A percentile compares a stretch with the other conserved stretches of the same genome.
These are phyloP conservation scores for Pherbina coryleti DNA, from an alignment of 2,888 invertebrate genomes.

Conservation along the genomic window DNA sequence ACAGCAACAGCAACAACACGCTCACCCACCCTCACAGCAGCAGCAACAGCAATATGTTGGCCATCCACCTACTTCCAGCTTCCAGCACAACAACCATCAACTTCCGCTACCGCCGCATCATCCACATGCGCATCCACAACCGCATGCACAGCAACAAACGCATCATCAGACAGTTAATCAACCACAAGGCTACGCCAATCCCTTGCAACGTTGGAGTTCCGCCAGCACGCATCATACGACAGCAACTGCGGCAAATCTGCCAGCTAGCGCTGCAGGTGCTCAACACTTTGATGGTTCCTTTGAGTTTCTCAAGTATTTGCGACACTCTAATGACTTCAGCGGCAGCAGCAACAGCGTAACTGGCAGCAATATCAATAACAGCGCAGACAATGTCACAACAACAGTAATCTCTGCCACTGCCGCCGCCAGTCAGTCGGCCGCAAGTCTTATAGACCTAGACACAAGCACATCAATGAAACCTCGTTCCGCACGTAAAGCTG, in stretches of 20 bases:
- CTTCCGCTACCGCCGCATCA: constrained; percentile 40
- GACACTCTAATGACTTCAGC: constrained; percentile 65
- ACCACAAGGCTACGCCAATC: constrained; percentile 27
- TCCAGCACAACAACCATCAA: constrained; percentile 44
- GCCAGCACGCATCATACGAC: constrained; percentile 30
- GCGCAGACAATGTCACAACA: constrained; percentile 41
- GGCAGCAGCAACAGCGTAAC: constrained; percentile 45
- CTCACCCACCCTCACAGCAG: constrained; percentile 11
- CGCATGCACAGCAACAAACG: constrained; percentile 40
- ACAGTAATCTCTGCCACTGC: constrained; percentile 44
- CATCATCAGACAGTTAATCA: constrained; percentile 30
- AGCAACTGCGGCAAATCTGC: constrained; percentile 34
- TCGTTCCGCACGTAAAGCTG: constrained; percentile 56
- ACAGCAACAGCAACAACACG: constrained; percentile 31
- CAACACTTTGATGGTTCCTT: constrained; percentile 68
- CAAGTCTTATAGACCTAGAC: constrained; percentile 65
- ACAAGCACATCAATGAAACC: constrained; percentile 64
- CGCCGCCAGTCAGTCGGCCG: constrained; percentile 41
- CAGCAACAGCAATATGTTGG: constrained; percentile 42
- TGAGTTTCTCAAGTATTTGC: constrained; percentile 68
- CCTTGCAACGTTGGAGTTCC: constrained; percentile 27
- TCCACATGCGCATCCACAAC: constrained; percentile 35
- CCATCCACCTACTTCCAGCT: constrained; percentile 29
- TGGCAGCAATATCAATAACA: constrained; percentile 12
- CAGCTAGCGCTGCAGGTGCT: constrained; percentile 39